Percentiles rank a stretch among this genome's conserved stretches.
phyloP scores from a whole-genome alignment of 2,797 vertebrate genomes.

The Merluccius polli region DNA sequence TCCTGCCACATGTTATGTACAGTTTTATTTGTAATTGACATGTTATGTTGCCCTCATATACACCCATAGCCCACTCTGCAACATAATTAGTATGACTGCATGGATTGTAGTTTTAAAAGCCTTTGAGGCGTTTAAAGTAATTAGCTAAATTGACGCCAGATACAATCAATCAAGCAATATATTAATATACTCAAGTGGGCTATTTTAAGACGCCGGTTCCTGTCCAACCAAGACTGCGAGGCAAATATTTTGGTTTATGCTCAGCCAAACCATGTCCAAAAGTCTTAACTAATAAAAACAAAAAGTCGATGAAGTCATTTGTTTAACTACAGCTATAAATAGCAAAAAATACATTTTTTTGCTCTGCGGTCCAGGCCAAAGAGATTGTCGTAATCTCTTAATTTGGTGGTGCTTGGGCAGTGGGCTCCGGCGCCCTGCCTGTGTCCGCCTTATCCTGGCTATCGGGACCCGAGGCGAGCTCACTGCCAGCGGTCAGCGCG shows the following conservation, averaged over 20 bases:
- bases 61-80: no score
- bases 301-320: not conserved
- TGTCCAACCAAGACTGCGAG: not conserved
- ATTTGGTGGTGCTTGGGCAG: constrained; percentile 25
- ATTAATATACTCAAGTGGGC: not conserved
- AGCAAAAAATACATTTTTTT: not conserved
- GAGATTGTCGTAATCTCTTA: not conserved
- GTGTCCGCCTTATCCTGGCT: constrained; percentile 20
- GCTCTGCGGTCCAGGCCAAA: not conserved
- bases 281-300: constrained; percentile 12
- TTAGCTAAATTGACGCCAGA: no score
- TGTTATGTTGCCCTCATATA: no score
- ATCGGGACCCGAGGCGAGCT: constrained; percentile 31
- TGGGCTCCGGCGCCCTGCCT: constrained; percentile 16
- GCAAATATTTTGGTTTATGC: not conserved
- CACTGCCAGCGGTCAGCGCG: constrained; percentile 28
- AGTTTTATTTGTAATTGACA: not conserved
- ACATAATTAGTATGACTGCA: no score
- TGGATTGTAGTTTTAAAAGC: no score
- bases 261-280: not conserved
- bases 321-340: not conserved
- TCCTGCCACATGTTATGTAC: not conserved
- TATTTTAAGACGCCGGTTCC: not conserved
- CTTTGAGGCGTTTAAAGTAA: no score
- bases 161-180: not conserved